These are phyloP conservation scores for Alosa sapidissima DNA, from an alignment of 2,797 vertebrate species.

Conservation along the genomic window DNA sequence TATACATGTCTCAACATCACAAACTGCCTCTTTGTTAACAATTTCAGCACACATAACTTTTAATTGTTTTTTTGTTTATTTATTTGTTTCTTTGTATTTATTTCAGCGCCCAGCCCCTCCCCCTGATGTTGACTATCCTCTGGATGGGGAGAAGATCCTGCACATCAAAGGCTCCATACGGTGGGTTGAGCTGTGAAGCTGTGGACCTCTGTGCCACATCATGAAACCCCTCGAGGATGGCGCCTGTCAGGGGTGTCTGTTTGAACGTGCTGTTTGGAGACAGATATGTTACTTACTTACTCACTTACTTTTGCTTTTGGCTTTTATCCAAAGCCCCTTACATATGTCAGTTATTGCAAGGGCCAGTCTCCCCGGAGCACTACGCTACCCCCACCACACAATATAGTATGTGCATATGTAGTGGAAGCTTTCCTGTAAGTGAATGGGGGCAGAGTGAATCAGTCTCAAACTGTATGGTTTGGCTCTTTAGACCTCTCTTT, in stretches of 20 bases:
- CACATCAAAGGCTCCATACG: slow-evolving; percentile 92
- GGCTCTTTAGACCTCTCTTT: neutral
- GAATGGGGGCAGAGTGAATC: neutral
- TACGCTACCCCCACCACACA: no score
- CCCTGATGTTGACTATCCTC: slow-evolving; percentile 92
- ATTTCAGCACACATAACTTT: neutral
- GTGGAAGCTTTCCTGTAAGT: neutral
- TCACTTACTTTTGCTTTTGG: no score
- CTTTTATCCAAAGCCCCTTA: no score
- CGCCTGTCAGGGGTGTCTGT: neutral
- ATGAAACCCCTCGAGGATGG: no score
- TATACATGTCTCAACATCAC: neutral
- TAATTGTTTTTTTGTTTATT: neutral
- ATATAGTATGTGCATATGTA: neutral
- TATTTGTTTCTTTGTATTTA: slow-evolving; percentile 10
- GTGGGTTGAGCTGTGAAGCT: slow-evolving; percentile 60
- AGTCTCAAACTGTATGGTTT: no score
- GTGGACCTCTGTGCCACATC: neutral
- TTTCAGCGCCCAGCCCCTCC: slow-evolving; percentile 85
- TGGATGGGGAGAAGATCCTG: slow-evolving; percentile 95
- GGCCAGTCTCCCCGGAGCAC: no score
- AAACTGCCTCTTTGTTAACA: neutral
- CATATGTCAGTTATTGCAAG: no score
- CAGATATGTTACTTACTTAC: neutral
- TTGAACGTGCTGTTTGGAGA: neutral